Evolutionary conservation across 2,888 invertebrate genomes (phyloP), one percentile per base, ranked within the genome.

Genomic region (Meghimatium bilineatum): DNA sequence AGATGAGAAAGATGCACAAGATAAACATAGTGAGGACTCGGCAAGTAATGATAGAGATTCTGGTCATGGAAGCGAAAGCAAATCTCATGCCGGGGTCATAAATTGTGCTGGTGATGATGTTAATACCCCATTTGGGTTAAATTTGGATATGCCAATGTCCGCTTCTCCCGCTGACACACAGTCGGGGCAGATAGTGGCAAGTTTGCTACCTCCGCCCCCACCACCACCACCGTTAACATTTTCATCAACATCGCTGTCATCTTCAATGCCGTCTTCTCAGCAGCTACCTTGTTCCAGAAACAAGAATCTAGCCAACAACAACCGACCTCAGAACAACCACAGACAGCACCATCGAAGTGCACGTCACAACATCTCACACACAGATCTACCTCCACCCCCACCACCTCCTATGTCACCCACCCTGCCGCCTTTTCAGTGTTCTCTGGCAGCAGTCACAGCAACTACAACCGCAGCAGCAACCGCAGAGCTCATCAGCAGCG

Each of bases 21-120:
- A 60, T 26, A 72, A 63, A 10, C 26, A 14, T 14, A 34, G 36
- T 49, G 82, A 76, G 49, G 82, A 67, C 32, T 20, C 1, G 26
- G 38, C 75, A 0, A 71, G 72, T 12, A 80, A 66, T 20, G 84
- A 84, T 32, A 29, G 84, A 44, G 84, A 84, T 52, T 84, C 84
- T 63, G 84, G 84, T 44, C 84, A 84, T 36, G 84, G 84, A 2
- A 80, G 84, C 66, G 84, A 84, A 71, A 72, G 38, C 29, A 84
- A 75, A 77, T 77, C 83, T n/a, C 83, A 83, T 29, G 52, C 34
- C 67, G 77, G 36, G 34, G 23, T 71, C 36, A 32, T 60, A n/a
- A 71, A 72, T 63, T 60, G 60, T 38, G 29, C 60, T 56, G 71
- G 63, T 72, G 72, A 80, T 71, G 56, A 52, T 36, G 32, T 34